Base-by-base conservation (phyloP, 2,797 vertebrate genomes). In the Xenentodon cancila region DNA sequence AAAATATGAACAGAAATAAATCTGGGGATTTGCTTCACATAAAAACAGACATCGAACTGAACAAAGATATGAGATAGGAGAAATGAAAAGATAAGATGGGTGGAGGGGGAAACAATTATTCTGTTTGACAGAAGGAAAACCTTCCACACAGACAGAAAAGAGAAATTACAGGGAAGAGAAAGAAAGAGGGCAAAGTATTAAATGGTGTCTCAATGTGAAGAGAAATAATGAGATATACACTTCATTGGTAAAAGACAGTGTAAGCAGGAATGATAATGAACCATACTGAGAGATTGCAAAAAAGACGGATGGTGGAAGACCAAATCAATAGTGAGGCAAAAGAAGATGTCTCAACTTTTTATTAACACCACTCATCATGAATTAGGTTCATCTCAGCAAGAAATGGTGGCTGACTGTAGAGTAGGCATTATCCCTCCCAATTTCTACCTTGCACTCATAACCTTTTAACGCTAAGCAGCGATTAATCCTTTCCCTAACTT, bases 301-400 rank as follows among this genome's bases (percentile, higher is more conserved):
- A 54, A 45, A 68, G 62, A 79, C 18, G 25, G 71, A 75, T 80
- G 65, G 25, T 43, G 59, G 47, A 42, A 27, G 68, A 40, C 1
- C 18, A 11, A 73, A 70, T 68, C 61, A 7, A 81, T 66, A 50
- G n/a, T 60, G 45, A 73, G 47, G 69, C 53, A 62, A 73, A 74
- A 61, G 47, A 2, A 25, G 53, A 71, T 13, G 51, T 66, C 56
- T 78, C 68, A 40, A 64, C 63, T 49, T 73, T 34, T 68, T 65
- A 70, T 58, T 74, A 58, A 65, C 61, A 16, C 45, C 19, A 40
- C 16, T 56, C 37, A 65, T 68, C 58, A 66, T 66, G 61, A 68
- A 81, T 71, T 61, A 57, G 55, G 25, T 51, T 18, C 7, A 3
- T 48, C 49, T 47, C 46, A 48, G n/a, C 1, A 6, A 67, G 45